These are phyloP conservation scores for Tenrec ecaudatus DNA, from an alignment of 2,113 vertebrate species.

Conservation along the genomic window DNA sequence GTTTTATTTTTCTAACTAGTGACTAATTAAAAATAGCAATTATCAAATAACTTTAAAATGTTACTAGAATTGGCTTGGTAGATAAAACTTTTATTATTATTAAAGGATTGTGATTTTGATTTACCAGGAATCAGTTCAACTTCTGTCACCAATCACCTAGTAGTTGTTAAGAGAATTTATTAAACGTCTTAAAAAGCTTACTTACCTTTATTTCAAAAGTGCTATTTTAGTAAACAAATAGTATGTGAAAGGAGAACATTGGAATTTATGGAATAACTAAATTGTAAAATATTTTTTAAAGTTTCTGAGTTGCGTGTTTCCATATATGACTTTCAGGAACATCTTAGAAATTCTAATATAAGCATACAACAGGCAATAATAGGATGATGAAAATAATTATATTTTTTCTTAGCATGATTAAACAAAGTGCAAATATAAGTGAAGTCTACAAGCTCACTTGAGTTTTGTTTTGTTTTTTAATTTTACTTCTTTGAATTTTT, in stretches of 20 bases:
- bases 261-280: not conserved
- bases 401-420: conserved; percentile 16
- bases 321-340: not conserved
- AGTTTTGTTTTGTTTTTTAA: conserved; percentile 4
- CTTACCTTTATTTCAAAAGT: conserved; percentile 32
- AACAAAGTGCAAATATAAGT: conserved; percentile 50
- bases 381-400: conserved; percentile 27
- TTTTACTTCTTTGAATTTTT: not conserved
- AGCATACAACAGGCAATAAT: not conserved
- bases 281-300: not conserved
- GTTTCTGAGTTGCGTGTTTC: conserved; percentile 1
- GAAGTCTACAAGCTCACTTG: conserved; percentile 32
- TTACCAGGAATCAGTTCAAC: not conserved
- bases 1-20: not conserved
- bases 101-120: conserved; percentile 32
- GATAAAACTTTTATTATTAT: not conserved
- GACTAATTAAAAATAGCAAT: conserved; percentile 12
- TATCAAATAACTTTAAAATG: conserved; percentile 15
- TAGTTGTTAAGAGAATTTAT: not conserved
- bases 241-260: not conserved
- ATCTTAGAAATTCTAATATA: conserved; percentile 27
- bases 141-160: conserved; percentile 28
- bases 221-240: not conserved
- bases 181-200: not conserved
- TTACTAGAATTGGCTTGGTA: not conserved